These are phyloP conservation scores for Manis pentadactyla DNA, from an alignment of 2,797 vertebrate genomes.

Conservation along the genomic window DNA sequence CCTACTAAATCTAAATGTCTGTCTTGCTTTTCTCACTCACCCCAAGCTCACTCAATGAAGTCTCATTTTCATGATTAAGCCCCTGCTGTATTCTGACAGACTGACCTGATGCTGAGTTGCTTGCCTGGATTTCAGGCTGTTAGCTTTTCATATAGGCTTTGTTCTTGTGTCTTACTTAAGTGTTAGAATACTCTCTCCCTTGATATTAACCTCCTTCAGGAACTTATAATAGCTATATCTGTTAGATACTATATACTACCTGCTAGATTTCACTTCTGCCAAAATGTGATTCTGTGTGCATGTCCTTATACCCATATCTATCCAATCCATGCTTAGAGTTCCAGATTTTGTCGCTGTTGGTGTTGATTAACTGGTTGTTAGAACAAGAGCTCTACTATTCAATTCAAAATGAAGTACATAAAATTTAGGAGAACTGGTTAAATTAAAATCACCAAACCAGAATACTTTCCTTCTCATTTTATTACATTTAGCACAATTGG, in stretches of 20 bases:
- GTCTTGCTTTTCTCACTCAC: background rate
- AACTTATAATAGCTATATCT: background rate
- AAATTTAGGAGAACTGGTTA: constrained; percentile 1
- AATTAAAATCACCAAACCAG: constrained; percentile 35
- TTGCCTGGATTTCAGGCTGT: background rate
- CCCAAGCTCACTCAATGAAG: background rate
- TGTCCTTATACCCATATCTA: background rate
- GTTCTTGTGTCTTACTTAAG: background rate
- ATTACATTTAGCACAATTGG: constrained; percentile 43
- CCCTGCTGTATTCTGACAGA: background rate
- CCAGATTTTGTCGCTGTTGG: background rate
- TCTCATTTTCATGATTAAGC: background rate
- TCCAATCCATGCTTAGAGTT: background rate
- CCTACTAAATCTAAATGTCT: background rate
- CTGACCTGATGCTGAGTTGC: background rate
- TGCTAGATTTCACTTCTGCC: background rate
- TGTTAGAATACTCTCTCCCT: background rate
- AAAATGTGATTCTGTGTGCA: background rate
- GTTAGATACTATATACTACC: background rate
- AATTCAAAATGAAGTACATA: background rate
- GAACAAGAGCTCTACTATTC: background rate
- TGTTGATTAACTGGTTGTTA: background rate
- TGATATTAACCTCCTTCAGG: background rate
- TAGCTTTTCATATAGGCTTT: background rate
- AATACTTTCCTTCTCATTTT: constrained; percentile 64